Conservation (phyloP, 2,113 vertebrate species). For the Myxocyprinus asiaticus region DNA sequence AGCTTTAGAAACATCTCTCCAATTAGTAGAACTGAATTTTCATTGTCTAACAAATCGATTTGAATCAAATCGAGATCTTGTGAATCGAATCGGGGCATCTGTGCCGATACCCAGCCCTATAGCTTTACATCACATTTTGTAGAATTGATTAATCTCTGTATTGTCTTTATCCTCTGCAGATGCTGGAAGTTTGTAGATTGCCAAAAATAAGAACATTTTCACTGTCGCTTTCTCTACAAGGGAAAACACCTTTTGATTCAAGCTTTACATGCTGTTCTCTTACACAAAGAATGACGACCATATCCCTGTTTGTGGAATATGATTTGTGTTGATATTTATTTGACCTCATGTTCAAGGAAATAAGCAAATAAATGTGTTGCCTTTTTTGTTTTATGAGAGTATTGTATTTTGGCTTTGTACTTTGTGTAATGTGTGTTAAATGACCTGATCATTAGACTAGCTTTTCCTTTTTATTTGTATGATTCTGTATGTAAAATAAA, state of each 20-base stretch:
- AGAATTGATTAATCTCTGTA: not conserved
- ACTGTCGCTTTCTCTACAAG: conserved; percentile 23
- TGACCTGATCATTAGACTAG: not conserved
- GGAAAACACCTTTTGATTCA: conserved; percentile 46
- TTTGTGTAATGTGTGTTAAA: conserved; percentile 18
- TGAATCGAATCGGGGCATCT: too few species aligned
- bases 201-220: conserved; percentile 24
- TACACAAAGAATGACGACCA: conserved; percentile 17
- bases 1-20: too few species aligned
- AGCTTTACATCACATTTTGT: not conserved
- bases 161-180: conserved; percentile 31
- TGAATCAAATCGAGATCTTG: too few species aligned
- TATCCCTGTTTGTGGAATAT: not conserved
- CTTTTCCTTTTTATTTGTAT: conserved; percentile 18
- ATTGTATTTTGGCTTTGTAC: not conserved
- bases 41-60: too few species aligned
- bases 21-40: too few species aligned
- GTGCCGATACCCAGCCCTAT: too few species aligned
- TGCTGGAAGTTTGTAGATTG: conserved; percentile 23
- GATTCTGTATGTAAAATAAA: conserved; percentile 29
- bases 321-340: conserved; percentile 5
- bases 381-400: conserved; percentile 5
- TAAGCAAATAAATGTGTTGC: not conserved
- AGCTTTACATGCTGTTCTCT: conserved; percentile 48
- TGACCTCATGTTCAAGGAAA: not conserved